phyloP scores from a whole-genome alignment of 2,113 vertebrate species.

The Nothoprocta pentlandii region DNA sequence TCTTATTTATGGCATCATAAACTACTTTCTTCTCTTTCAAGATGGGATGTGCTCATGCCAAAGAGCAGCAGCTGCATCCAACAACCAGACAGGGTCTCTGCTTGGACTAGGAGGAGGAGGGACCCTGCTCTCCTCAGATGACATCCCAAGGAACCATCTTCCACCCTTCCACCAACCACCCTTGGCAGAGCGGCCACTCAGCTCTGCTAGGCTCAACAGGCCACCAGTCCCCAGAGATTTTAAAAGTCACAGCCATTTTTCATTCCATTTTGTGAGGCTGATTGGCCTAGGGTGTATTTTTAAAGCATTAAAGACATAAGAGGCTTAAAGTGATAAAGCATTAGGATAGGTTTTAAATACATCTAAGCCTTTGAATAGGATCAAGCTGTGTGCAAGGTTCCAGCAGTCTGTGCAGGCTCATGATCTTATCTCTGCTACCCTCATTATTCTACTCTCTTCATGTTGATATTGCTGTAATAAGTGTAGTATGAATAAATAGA shows the following conservation, averaged over 20 bases:
- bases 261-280: neutral
- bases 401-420: neutral
- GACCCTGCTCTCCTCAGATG: fast-evolving
- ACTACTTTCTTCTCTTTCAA: neutral
- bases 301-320: conserved; percentile 28
- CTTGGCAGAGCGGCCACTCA: fast-evolving
- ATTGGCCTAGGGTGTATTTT: conserved; percentile 9
- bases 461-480: conserved; percentile 19
- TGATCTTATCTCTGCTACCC: conserved; percentile 40
- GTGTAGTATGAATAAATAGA: conserved; percentile 36
- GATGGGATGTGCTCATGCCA: fast-evolving
- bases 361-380: conserved; percentile 47
- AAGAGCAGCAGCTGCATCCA: too few species aligned
- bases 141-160: neutral
- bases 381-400: conserved; percentile 31
- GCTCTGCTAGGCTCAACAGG: neutral
- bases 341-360: conserved; percentile 15
- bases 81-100: too few species aligned
- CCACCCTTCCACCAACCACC: too few species aligned
- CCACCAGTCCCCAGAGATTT: neutral
- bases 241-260: neutral
- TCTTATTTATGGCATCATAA: neutral
- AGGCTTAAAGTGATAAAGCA: conserved; percentile 48
- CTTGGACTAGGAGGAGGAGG: too few species aligned
- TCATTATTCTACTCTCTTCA: conserved; percentile 40